These are phyloP conservation scores for Variabilichromis moorii DNA, from an alignment of 2,113 vertebrate genomes.

Conservation along the genomic window DNA sequence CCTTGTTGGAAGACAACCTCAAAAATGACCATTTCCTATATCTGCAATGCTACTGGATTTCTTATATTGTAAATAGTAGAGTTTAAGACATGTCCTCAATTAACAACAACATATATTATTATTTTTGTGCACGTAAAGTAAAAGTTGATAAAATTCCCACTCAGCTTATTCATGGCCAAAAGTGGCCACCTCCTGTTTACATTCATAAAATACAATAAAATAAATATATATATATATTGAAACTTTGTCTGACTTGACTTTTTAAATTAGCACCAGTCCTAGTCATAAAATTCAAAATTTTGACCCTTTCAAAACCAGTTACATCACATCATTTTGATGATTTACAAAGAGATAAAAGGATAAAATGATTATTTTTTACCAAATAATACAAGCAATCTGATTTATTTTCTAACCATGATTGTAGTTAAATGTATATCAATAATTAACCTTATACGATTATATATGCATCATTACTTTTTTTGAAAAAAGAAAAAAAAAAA, in stretches of 20 bases:
- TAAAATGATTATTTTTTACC: rapidly evolving
- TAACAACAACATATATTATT: neutral
- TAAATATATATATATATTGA: neutral
- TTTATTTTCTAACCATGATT: neutral
- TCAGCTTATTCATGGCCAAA: neutral
- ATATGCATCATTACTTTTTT: neutral
- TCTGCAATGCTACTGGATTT: neutral
- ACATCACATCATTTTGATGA: neutral
- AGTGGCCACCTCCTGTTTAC: neutral
- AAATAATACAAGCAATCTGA: neutral
- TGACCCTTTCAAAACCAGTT: neutral
- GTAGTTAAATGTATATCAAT: neutral
- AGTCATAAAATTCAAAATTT: neutral
- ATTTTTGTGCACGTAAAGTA: neutral
- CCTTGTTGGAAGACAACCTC: neutral
- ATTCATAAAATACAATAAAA: neutral
- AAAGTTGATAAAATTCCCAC: rapidly evolving
- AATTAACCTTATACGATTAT: neutral
- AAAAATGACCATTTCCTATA: neutral
- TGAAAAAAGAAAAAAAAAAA: neutral
- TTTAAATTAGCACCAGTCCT: neutral
- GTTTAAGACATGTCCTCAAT: neutral
- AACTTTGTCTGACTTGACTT: neutral
- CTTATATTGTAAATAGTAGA: neutral
- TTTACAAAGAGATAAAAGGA: neutral